phyloP scores from a whole-genome alignment of 2,888 invertebrate species.

The Leptinotarsa tumamoca region DNA sequence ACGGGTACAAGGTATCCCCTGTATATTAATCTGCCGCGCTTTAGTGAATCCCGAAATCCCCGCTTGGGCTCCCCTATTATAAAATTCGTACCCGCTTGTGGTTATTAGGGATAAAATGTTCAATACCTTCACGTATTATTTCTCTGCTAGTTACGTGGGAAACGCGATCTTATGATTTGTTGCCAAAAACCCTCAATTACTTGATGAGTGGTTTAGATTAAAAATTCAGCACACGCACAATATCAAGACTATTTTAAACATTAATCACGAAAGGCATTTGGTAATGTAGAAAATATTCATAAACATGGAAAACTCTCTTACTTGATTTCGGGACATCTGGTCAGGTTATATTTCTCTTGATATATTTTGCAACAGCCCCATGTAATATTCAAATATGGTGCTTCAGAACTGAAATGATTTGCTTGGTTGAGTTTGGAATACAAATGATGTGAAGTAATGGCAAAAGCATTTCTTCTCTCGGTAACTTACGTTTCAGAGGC shows the following conservation, averaged over 20 bases:
- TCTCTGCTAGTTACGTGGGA: neutral
- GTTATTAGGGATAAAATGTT: too few relatives aligned
- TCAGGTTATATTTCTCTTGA: neutral
- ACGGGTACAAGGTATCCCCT: too few relatives aligned
- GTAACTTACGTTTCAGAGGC: too few relatives aligned
- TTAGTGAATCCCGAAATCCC: too few relatives aligned
- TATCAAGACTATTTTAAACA: neutral
- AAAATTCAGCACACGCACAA: conserved; percentile 2
- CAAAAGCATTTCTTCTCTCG: neutral
- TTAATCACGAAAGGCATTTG: neutral
- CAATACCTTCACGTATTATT: too few relatives aligned
- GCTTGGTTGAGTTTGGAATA: conserved; percentile 1
- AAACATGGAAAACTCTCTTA: neutral
- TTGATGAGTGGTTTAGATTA: neutral
- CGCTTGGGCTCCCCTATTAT: too few relatives aligned
- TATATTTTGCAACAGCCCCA: neutral
- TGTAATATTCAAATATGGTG: neutral
- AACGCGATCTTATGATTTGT: neutral
- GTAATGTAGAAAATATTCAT: conserved; percentile 16
- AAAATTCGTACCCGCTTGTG: too few relatives aligned
- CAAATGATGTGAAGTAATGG: neutral
- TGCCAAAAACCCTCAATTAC: neutral
- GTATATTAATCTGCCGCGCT: too few relatives aligned
- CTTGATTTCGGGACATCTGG: neutral
- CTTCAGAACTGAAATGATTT: neutral